A percentile compares a stretch with the other conserved stretches of the same genome.
These are phyloP conservation scores for Tragelaphus strepsiceros DNA, from an alignment of 2,113 vertebrate genomes.

Conservation along the genomic window DNA sequence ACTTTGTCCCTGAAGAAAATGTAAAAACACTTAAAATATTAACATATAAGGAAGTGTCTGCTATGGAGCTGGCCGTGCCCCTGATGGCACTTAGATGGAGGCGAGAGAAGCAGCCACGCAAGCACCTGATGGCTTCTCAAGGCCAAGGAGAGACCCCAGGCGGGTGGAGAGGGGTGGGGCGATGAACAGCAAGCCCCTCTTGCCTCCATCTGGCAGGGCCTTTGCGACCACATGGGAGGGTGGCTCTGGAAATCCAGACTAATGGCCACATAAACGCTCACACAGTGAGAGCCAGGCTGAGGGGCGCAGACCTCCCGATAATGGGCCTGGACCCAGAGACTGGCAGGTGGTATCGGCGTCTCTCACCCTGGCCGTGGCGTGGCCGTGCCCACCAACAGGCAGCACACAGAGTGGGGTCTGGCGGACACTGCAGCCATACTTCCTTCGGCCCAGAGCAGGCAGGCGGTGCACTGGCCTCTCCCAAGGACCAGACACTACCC, in stretches of 20 bases:
- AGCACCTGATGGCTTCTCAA: neutral
- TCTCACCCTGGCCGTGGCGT: neutral
- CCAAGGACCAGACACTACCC: neutral
- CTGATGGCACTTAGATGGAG: neutral
- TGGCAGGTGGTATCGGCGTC: rapidly evolving
- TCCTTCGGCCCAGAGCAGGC: neutral
- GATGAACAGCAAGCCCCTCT: neutral
- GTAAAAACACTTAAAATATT: neutral
- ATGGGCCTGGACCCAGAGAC: neutral
- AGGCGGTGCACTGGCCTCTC: rapidly evolving
- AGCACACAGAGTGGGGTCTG: neutral
- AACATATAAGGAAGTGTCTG: no score
- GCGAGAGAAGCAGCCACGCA: neutral
- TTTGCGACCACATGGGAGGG: neutral
- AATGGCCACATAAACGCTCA: neutral
- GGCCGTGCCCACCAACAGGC: neutral
- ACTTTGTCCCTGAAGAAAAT: neutral
- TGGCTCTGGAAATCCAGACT: neutral
- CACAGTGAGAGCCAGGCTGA: neutral
- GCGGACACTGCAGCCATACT: rapidly evolving
- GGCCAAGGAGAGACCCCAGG: neutral
- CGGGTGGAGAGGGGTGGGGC: neutral
- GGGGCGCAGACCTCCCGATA: neutral
- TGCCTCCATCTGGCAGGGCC: neutral
- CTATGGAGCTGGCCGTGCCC: neutral